These are phyloP conservation scores for Spodoptera litura DNA, from an alignment of 1,140 invertebrate species.

Conservation along the genomic window DNA sequence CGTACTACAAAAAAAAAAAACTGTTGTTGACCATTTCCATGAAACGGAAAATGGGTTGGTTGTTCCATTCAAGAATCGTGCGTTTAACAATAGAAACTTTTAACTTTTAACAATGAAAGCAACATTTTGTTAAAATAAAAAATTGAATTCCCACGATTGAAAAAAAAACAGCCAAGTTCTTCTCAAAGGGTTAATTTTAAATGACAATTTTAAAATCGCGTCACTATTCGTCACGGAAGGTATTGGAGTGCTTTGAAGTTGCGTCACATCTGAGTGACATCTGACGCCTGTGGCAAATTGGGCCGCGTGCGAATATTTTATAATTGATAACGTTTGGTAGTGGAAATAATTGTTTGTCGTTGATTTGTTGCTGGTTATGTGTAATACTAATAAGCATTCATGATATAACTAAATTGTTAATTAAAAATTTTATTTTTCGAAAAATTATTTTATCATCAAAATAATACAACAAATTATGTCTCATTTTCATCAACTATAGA, in stretches of 20 bases:
- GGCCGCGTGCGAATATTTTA: slow-evolving; percentile 76
- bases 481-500: no score
- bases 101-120: no score
- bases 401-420: neutral
- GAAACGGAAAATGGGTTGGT: no score
- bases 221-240: slow-evolving; percentile 76
- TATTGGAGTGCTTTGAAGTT: slow-evolving; percentile 64
- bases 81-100: no score
- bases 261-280: slow-evolving; percentile 79
- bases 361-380: neutral
- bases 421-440: no score
- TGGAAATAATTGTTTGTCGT: slow-evolving; percentile 25
- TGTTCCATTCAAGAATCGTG: no score
- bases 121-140: no score
- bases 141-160: slow-evolving; percentile 66
- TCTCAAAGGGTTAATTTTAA: slow-evolving; percentile 79
- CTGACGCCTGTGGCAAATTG: slow-evolving; percentile 76
- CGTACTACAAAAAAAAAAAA: no score
- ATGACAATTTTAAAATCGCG: slow-evolving; percentile 77
- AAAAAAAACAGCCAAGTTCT: slow-evolving; percentile 45
- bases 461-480: no score
- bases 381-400: neutral
- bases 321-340: slow-evolving; percentile 61
- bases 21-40: no score
- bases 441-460: no score